Evolutionary conservation across 2,113 vertebrate species (phyloP).

Genomic region (Tachysurus fulvidraco): DNA sequence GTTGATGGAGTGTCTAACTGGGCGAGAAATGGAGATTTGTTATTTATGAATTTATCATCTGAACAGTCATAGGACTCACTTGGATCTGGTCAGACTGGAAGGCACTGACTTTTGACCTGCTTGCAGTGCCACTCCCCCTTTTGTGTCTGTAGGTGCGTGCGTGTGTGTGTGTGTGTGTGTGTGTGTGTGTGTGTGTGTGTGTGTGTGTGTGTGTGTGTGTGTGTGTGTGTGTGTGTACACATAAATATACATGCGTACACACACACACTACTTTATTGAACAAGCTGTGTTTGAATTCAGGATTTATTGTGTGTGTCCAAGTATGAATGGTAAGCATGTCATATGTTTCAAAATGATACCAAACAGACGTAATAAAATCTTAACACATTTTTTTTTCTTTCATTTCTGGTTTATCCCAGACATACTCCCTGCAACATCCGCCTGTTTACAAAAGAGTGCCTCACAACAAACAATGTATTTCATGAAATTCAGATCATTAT

Average conservation of each 20-base stretch:
- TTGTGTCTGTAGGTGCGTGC: background rate
- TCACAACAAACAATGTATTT: constrained; percentile 34
- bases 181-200: background rate
- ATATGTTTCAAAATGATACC: constrained; percentile 37
- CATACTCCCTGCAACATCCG: constrained; percentile 8
- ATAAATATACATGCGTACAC: background rate
- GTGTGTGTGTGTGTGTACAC: background rate
- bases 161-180: constrained; percentile 10
- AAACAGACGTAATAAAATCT: constrained; percentile 39
- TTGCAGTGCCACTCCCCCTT: constrained; percentile 35
- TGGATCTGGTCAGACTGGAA: constrained; percentile 46
- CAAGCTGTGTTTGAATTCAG: background rate
- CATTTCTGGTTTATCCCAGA: constrained; percentile 2
- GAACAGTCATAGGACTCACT: constrained; percentile 48
- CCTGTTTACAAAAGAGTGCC: constrained; percentile 45
- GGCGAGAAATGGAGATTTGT: constrained; percentile 41
- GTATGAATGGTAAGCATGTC: constrained; percentile 7
- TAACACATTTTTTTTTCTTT: constrained; percentile 16
- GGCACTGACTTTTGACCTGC: constrained; percentile 44
- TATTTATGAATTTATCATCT: constrained; percentile 49
- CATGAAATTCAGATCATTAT: constrained; percentile 21
- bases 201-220: constrained; percentile 20
- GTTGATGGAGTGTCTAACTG: constrained; percentile 40
- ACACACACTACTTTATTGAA: constrained; percentile 1
- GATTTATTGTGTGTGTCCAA: background rate